Evolutionary conservation across 2,113 vertebrate genomes (phyloP).

Genomic region (Pungitius pungitius): DNA sequence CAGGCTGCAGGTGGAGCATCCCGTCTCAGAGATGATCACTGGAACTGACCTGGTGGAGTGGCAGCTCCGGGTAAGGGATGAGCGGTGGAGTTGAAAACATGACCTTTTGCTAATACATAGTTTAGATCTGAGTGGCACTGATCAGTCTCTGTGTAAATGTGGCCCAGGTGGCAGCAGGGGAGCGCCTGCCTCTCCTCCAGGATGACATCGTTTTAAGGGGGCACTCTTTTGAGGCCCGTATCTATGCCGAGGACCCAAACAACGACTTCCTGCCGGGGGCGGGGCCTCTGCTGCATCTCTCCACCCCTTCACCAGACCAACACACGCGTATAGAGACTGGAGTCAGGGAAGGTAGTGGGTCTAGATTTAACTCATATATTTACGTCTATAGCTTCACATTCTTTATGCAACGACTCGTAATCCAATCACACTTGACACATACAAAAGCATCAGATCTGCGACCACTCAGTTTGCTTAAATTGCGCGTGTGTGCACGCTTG

Average conservation of each 20-base stretch:
- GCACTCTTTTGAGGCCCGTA: slow-evolving; percentile 96
- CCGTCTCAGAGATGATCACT: slow-evolving; percentile 97
- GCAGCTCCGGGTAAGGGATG: slow-evolving; percentile 89
- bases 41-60: slow-evolving; percentile 97
- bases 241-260: slow-evolving; percentile 95
- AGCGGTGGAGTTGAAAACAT: background rate
- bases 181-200: slow-evolving; percentile 91
- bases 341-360: slow-evolving; percentile 88
- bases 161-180: slow-evolving; percentile 92
- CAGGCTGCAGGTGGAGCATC: slow-evolving; percentile 96
- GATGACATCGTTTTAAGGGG: slow-evolving; percentile 88
- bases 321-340: slow-evolving; percentile 94
- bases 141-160: background rate
- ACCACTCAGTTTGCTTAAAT: too few relatives aligned
- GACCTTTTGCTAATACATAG: background rate
- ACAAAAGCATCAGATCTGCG: too few relatives aligned
- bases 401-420: background rate
- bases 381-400: background rate
- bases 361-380: too few relatives aligned
- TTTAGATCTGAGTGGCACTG: background rate
- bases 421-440: background rate
- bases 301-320: slow-evolving; percentile 84
- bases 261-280: slow-evolving; percentile 94
- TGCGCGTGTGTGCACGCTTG: background rate
- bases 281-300: slow-evolving; percentile 90